phyloP scores from a whole-genome alignment of 2,113 vertebrate genomes.

The Xyliphius kryptos region DNA sequence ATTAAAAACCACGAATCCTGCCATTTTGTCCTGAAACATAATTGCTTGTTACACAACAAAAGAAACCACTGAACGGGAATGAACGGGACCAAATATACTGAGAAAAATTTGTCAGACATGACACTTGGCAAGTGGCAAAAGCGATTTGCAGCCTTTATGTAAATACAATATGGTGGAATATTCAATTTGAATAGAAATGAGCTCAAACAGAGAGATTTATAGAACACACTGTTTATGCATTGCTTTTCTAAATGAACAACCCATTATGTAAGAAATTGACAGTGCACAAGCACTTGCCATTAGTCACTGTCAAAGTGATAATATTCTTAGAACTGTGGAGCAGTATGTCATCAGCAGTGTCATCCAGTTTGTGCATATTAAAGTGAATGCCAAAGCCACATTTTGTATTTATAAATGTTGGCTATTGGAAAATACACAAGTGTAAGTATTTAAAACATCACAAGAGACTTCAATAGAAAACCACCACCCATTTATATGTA shows the following conservation, averaged over 20 bases:
- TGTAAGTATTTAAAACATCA: too few species aligned
- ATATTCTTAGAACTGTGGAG: slow-evolving; percentile 8
- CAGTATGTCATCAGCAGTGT: background rate
- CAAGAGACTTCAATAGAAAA: too few species aligned
- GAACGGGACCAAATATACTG: slow-evolving; percentile 1
- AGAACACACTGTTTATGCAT: slow-evolving; percentile 9
- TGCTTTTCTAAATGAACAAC: slow-evolving; percentile 20
- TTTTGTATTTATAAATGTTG: too few species aligned
- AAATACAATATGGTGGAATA: background rate
- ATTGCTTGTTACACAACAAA: background rate
- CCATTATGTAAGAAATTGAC: slow-evolving; percentile 5
- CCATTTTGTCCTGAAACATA: too few species aligned
- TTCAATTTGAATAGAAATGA: slow-evolving; percentile 16
- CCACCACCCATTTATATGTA: too few species aligned
- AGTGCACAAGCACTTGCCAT: background rate
- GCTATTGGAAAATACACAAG: too few species aligned
- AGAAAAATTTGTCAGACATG: slow-evolving; percentile 4
- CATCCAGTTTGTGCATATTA: background rate
- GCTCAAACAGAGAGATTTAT: slow-evolving; percentile 14
- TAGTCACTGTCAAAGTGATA: slow-evolving; percentile 13
- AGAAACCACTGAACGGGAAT: background rate
- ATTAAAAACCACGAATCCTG: too few species aligned
- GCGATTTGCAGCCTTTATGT: slow-evolving; percentile 14
- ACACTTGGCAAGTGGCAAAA: slow-evolving; percentile 8
- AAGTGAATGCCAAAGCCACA: too few species aligned